Evolutionary conservation across 2,888 invertebrate genomes (phyloP), one percentile per base, ranked within the genome.

Genomic region (Acronicta leporina): DNA sequence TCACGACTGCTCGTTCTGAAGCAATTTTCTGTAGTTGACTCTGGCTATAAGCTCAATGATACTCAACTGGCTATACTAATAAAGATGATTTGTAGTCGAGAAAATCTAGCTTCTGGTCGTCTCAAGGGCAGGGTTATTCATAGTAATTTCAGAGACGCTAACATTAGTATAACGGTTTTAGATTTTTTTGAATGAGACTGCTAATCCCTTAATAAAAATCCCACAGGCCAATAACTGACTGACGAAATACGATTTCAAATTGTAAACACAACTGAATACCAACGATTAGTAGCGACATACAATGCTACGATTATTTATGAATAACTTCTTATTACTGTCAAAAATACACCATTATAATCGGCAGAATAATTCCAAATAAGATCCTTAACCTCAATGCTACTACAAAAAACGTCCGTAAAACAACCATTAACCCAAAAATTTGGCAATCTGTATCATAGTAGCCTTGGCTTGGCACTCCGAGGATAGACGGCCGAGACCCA

Each of bases 401-500:
- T 44, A 52, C 58, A 63, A 63, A 65, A 60, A 47, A 16, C 43
- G 52, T 41, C 14, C 30, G 13, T 65, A 55, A 79, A 65, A 35
- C 56, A 42, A 65, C 30, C 56, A 60, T 68, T 63, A 62, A 62
- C 69, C 63, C 45, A 67, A 58, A 20, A 75, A 77, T 70, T 68
- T 68, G 71, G 58, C 67, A 56, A 69, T 41, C 47, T 16, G 54
- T 59, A 51, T 54, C 40, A 64, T 56, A 59, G 58, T 66, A 76
- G 69, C 81, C 80, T 79, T 81, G 81, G 73, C 72, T 58, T 63
- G 71, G 51, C 69, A 64, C 51, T 58, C 63, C 52, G 72, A 76
- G 77, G 76, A 82, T 75, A 73, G 64, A 61, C 61, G 82, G 60
- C 83, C 84, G 68, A 86, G 86, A 88, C 86, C 85, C 86, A 90